Evolutionary conservation across 2,113 vertebrate species (phyloP), one percentile per base, ranked within the genome.

Genomic region (Anser brachyrhynchus): DNA sequence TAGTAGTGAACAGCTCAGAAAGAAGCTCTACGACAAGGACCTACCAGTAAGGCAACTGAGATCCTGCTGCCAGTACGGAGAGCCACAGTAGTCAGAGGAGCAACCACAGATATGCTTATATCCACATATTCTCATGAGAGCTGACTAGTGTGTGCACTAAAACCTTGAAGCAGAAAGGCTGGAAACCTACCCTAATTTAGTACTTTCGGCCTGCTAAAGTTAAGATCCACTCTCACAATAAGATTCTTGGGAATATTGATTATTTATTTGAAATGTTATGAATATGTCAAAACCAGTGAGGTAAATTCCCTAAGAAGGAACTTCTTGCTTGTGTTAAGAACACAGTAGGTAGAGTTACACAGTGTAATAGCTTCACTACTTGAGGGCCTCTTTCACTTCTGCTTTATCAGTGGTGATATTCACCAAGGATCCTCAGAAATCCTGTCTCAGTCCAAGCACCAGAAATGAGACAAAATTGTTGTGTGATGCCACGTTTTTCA

Each of bases 381-480:
- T 49, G n/a, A 79, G 58, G 26, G 4, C 31, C 17, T 51, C 26
- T 75, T 67, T 57, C 66, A 58, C 6, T 46, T 87, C 29, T 66
- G 2, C 14, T 78, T 64, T 51, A 85, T 54, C 28, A 67, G 18
- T 10, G 39, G 28, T 11, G 20, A 20, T 0, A 0, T 67, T 85
- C 35, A 51, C 4, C 0, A 3, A 21, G 5, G 11, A 85, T 13
- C 12, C 17, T 59, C n/a, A 64, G 41, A 85, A 86, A 75, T n/a
- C 11, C 5, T 4, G n/a, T 29, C 49, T 55, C 13, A 44, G 4
- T 44, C 28, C 49, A 69, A 83, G 64, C 4, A 67, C 39, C 7
- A 33, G 5, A 29, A 29, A 54, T 41, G 31, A 83, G 15, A 71
- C 11, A 59, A 2, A 66, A 25, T 7, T 55, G 71, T 54, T 46